A percentile compares a stretch with the other conserved stretches of the same genome.
Evolutionary conservation across 2,113 vertebrate genomes (phyloP).

Genomic region (Piliocolobus tephrosceles): DNA sequence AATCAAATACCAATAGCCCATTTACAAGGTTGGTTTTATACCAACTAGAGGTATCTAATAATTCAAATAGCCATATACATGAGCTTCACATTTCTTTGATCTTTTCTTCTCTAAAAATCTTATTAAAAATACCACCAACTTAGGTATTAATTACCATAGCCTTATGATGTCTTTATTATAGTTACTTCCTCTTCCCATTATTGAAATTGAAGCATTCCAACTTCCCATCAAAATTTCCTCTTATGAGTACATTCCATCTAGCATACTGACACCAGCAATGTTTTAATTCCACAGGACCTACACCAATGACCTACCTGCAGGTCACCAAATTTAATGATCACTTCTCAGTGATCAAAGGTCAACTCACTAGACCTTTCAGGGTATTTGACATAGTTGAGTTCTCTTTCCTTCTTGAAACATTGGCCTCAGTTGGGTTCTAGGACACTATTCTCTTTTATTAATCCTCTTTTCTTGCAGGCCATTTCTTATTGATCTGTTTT

Average conservation of each 20-base stretch:
- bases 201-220: background rate
- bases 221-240: background rate
- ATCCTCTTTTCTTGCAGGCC: background rate
- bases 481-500: background rate
- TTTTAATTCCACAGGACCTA: background rate
- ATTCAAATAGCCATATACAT: background rate
- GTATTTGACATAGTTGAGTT: background rate
- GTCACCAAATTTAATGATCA: background rate
- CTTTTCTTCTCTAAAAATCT: background rate
- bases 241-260: background rate
- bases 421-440: background rate
- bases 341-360: constrained; percentile 7
- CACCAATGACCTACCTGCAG: background rate
- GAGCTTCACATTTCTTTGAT: constrained; percentile 35
- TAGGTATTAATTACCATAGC: background rate
- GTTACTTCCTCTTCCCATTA: background rate
- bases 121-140: background rate
- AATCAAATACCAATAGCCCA: constrained; percentile 12
- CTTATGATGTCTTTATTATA: background rate
- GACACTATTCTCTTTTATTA: background rate
- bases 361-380: constrained; percentile 35
- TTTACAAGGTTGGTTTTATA: background rate
- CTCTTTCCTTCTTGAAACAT: background rate
- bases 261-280: background rate
- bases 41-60: background rate